phyloP scores from a whole-genome alignment of 2,888 invertebrate genomes.

The Acleris cristana region DNA sequence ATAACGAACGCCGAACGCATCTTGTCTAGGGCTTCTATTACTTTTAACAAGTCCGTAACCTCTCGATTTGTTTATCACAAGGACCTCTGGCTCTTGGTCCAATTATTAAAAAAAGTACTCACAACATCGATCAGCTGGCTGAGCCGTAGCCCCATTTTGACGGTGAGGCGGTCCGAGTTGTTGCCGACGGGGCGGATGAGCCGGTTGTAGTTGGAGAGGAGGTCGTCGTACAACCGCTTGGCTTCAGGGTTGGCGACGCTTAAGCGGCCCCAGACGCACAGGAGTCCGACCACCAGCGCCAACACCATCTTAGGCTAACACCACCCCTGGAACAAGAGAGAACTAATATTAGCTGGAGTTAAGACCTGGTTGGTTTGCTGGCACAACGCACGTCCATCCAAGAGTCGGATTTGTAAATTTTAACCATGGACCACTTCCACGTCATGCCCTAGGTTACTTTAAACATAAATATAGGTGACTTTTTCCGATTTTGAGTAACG shows the following conservation, averaged over 20 bases:
- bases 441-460: too few relatives aligned
- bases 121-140: constrained; percentile 97
- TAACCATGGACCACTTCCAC: too few relatives aligned
- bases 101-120: constrained; percentile 73
- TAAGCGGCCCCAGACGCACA: constrained; percentile 91
- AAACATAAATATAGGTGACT: too few relatives aligned
- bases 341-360: background rate
- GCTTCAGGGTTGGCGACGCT: constrained; percentile 95
- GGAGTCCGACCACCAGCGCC: constrained; percentile 87
- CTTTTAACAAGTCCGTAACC: too few relatives aligned
- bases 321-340: constrained; percentile 86
- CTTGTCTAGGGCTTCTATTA: too few relatives aligned
- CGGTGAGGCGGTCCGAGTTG: constrained; percentile 96
- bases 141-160: constrained; percentile 95
- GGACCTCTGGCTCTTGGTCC: too few relatives aligned
- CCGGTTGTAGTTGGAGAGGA: constrained; percentile 97
- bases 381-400: too few relatives aligned
- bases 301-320: constrained; percentile 94
- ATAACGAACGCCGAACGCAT: too few relatives aligned
- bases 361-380: too few relatives aligned
- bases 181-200: constrained; percentile 97
- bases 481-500: too few relatives aligned
- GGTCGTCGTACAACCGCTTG: constrained; percentile 97
- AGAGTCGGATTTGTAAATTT: too few relatives aligned
- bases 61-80: too few relatives aligned